phyloP scores from a whole-genome alignment of 2,113 vertebrate species.

The Chaetodon trifascialis region DNA sequence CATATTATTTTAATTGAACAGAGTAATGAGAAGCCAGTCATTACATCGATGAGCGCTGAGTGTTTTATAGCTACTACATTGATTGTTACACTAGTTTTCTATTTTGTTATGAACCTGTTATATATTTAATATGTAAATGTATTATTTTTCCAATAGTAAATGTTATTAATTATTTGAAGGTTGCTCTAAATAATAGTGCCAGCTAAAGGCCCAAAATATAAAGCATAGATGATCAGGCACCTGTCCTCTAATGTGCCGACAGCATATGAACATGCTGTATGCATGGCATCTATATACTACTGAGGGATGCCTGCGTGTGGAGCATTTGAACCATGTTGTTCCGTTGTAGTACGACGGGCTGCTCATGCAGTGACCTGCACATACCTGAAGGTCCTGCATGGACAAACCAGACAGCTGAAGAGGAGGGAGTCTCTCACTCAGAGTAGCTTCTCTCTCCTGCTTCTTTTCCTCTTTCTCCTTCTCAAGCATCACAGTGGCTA shows the following conservation, averaged over 20 bases:
- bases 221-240: neutral
- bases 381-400: constrained; percentile 80
- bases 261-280: constrained; percentile 19
- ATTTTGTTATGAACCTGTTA: too few relatives aligned
- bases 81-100: too few relatives aligned
- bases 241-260: neutral
- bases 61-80: neutral
- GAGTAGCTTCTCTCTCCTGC: constrained; percentile 62
- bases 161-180: neutral
- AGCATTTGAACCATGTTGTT: constrained; percentile 17
- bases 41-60: neutral
- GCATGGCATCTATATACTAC: neutral
- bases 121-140: neutral
- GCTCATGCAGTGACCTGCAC: constrained; percentile 26
- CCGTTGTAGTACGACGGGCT: neutral
- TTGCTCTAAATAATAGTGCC: neutral
- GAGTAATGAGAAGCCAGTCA: neutral
- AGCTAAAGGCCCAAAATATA: neutral
- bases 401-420: constrained; percentile 77
- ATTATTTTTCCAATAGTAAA: neutral
- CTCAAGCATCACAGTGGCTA: constrained; percentile 65
- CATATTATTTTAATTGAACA: neutral
- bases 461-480: constrained; percentile 74
- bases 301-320: neutral
- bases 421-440: constrained; percentile 73